Conservation (phyloP, 2,888 invertebrate species). For the Caenorhabditis afra region DNA sequence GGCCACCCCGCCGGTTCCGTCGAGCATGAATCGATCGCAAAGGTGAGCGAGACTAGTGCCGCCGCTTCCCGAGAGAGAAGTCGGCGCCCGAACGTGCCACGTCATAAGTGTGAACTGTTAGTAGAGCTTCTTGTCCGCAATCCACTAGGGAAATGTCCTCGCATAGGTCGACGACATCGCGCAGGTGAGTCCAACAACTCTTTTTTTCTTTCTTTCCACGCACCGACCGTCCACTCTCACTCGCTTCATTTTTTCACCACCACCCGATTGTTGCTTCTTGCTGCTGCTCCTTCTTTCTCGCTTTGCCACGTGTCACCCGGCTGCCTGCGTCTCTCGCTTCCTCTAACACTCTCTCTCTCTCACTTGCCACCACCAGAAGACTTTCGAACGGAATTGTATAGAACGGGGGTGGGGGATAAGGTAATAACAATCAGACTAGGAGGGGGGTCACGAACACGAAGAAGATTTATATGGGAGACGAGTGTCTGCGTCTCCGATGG, state of each 20-base stretch:
- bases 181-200: slow-evolving; percentile 42
- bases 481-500: not conserved
- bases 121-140: slow-evolving; percentile 59
- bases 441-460: not conserved
- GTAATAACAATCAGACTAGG: slow-evolving; percentile 9
- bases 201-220: slow-evolving; percentile 11
- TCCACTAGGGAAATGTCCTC: slow-evolving; percentile 59
- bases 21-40: slow-evolving; percentile 72
- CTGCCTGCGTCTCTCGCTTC: slow-evolving; percentile 3
- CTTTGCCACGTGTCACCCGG: slow-evolving; percentile 3
- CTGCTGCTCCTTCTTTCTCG: too few species aligned
- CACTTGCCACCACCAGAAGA: too few species aligned
- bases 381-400: not conserved
- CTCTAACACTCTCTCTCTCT: not conserved
- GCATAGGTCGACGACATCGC: slow-evolving; percentile 59
- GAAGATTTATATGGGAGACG: slow-evolving; percentile 14
- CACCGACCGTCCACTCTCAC: not conserved
- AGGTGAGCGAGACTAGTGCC: slow-evolving; percentile 55
- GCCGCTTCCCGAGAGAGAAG: too few species aligned
- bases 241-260: not conserved
- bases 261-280: not conserved
- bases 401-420: not conserved
- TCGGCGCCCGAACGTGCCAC: not conserved
- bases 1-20: slow-evolving; percentile 62
- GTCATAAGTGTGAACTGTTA: slow-evolving; percentile 41